Conservation (phyloP, 2,113 vertebrate genomes). For the Panthera uncia region DNA sequence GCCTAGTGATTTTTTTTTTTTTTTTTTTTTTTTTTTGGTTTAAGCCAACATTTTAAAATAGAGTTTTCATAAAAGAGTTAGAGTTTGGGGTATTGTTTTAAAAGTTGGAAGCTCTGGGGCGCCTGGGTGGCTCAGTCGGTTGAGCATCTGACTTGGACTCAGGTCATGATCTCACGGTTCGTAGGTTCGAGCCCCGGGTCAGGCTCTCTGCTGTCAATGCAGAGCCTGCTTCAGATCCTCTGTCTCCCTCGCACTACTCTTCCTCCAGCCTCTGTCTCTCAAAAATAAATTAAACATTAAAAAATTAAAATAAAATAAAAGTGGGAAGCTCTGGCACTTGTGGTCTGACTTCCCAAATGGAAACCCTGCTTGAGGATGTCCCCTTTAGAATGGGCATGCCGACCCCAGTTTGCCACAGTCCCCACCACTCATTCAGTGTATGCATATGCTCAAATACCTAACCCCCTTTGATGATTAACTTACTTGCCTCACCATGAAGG, state of each 20-base stretch:
- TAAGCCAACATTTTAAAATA: neutral
- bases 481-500: neutral
- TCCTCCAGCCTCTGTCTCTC: no score
- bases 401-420: neutral
- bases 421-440: rapidly evolving
- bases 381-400: neutral
- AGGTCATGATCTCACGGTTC: no score
- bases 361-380: neutral
- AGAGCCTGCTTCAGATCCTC: no score
- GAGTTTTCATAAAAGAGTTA: neutral
- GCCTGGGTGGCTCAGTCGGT: no score
- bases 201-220: no score
- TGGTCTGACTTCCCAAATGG: neutral
- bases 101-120: neutral
- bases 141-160: no score
- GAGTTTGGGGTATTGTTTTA: neutral
- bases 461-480: neutral
- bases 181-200: no score
- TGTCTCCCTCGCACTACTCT: no score
- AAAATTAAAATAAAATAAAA: no score
- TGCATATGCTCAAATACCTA: neutral
- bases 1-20: neutral
- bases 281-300: no score
- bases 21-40: neutral
- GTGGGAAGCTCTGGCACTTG: neutral